phyloP scores from a whole-genome alignment of 2,888 invertebrate species.

The Polydrusus cervinus region DNA sequence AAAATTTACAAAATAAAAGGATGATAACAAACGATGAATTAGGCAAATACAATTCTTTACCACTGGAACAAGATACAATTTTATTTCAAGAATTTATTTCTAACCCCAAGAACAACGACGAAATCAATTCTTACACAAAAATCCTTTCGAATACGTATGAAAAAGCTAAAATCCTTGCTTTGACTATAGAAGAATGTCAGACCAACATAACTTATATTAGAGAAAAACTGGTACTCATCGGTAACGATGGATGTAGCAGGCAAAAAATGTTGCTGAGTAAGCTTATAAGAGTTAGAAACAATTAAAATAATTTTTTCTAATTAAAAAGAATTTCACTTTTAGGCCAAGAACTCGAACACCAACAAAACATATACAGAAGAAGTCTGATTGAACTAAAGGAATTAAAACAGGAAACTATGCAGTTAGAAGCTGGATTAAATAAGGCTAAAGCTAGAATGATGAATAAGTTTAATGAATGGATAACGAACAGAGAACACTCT shows the following conservation, averaged over 20 bases:
- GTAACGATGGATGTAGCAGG: constrained; percentile 24
- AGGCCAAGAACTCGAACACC: constrained; percentile 59
- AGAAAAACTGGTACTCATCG: constrained; percentile 56
- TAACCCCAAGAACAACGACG: constrained; percentile 11
- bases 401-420: constrained; percentile 65
- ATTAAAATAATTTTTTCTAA: background rate
- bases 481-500: too few species aligned
- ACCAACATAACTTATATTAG: constrained; percentile 63
- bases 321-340: background rate
- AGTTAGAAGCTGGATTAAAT: constrained; percentile 62
- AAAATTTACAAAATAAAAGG: background rate
- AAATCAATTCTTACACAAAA: constrained; percentile 53
- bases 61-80: background rate
- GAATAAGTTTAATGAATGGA: constrained; percentile 50
- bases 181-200: constrained; percentile 64
- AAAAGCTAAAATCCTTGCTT: constrained; percentile 61
- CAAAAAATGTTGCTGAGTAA: background rate
- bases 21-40: background rate
- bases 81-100: constrained; percentile 9
- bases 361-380: constrained; percentile 65
- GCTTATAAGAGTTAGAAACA: background rate
- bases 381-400: constrained; percentile 62
- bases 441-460: constrained; percentile 60
- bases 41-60: background rate
- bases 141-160: constrained; percentile 61